Evolutionary conservation across 2,797 vertebrate species (phyloP).

Genomic region (Prionace glauca): DNA sequence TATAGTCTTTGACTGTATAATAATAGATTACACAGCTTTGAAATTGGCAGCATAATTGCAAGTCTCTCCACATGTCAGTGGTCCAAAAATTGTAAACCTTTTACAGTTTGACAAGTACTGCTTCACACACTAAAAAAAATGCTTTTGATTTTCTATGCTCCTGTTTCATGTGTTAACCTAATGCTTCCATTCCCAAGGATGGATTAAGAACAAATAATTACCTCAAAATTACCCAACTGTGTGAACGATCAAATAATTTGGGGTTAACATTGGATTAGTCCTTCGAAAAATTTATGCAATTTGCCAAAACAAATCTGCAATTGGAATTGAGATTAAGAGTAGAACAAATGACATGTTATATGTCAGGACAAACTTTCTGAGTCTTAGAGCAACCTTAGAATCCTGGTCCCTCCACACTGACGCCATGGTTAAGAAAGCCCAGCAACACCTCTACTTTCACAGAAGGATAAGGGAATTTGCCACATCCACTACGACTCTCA

Average conservation of each 20-base stretch:
- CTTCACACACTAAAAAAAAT: neutral
- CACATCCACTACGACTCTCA: too few relatives aligned
- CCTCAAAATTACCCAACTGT: neutral
- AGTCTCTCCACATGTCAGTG: neutral
- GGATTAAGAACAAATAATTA: neutral
- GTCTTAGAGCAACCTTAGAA: too few relatives aligned
- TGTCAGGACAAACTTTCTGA: too few relatives aligned
- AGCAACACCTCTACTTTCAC: too few relatives aligned
- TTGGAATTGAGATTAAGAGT: neutral
- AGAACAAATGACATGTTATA: neutral
- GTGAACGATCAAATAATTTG: neutral
- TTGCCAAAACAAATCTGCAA: too few relatives aligned
- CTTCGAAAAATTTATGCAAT: neutral
- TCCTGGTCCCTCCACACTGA: too few relatives aligned
- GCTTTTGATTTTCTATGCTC: neutral
- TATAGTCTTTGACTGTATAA: slow-evolving; percentile 9
- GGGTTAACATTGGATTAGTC: neutral
- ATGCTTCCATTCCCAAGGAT: neutral
- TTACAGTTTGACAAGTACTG: slow-evolving; percentile 32
- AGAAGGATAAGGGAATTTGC: too few relatives aligned
- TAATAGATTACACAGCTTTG: slow-evolving; percentile 7
- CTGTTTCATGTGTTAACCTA: neutral
- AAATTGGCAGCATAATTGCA: slow-evolving; percentile 31
- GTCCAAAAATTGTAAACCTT: slow-evolving; percentile 23
- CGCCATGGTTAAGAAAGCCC: too few relatives aligned